These are phyloP conservation scores for Eremophila alpestris DNA, from an alignment of 2,797 vertebrate species.

Conservation along the genomic window DNA sequence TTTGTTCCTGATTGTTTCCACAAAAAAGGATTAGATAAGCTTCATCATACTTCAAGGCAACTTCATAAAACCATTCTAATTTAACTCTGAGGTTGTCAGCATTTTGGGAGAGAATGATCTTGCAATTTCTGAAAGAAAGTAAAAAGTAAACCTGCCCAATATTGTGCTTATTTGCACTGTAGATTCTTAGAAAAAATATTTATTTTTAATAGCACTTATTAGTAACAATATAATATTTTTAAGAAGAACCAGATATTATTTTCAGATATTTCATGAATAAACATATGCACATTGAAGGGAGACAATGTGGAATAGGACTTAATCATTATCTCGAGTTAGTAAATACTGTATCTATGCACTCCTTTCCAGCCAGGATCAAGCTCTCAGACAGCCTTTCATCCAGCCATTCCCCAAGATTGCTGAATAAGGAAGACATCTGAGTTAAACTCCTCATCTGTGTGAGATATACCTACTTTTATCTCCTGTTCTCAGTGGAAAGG, in stretches of 20 bases:
- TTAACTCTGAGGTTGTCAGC: not conserved
- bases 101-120: not conserved
- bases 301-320: fast-evolving
- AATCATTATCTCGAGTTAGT: not conserved
- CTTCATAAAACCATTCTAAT: not conserved
- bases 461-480: not conserved
- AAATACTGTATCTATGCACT: not conserved
- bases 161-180: not conserved
- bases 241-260: not conserved
- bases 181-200: not conserved
- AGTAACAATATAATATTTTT: not conserved
- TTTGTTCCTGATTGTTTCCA: not conserved
- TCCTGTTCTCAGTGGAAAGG: not conserved
- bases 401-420: not conserved
- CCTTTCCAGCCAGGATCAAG: not conserved
- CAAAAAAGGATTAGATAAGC: not conserved
- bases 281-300: fast-evolving
- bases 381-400: not conserved
- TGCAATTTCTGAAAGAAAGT: not conserved
- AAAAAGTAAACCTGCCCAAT: not conserved
- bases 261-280: not conserved
- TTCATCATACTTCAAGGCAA: not conserved
- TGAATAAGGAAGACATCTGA: not conserved
- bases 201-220: not conserved
- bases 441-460: not conserved